phyloP scores from a whole-genome alignment of 2,113 vertebrate genomes.

The Heterotilapia buettikoferi region DNA sequence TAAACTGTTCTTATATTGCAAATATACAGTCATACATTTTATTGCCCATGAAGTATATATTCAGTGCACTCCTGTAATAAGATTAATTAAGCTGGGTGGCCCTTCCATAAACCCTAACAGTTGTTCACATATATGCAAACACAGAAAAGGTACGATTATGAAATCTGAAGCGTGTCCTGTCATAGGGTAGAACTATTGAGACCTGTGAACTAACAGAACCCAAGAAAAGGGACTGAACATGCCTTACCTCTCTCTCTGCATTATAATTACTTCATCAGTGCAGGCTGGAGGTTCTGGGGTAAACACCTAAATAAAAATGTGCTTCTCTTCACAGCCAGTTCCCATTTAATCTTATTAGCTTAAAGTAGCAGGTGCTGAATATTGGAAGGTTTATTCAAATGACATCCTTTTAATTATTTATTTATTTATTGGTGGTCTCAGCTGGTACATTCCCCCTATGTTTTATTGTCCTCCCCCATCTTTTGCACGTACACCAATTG shows the following conservation, averaged over 20 bases:
- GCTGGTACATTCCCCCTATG: background rate
- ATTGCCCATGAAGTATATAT: background rate
- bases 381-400: slow-evolving; percentile 13
- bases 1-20: background rate
- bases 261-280: slow-evolving; percentile 34
- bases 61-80: background rate
- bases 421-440: background rate
- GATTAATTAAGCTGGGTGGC: background rate
- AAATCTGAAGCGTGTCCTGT: slow-evolving; percentile 12
- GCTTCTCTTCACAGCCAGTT: slow-evolving; percentile 25
- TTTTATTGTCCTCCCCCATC: background rate
- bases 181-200: background rate
- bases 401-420: background rate
- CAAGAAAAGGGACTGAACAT: background rate
- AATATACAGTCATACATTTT: background rate
- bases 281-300: background rate
- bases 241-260: background rate
- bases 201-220: background rate
- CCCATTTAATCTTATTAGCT: slow-evolving; percentile 36
- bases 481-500: background rate
- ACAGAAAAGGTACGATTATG: slow-evolving; percentile 17
- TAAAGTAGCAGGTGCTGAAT: slow-evolving; percentile 4
- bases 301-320: slow-evolving; percentile 10
- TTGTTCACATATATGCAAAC: background rate
- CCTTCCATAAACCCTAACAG: background rate